A percentile compares a stretch with the other conserved stretches of the same genome.
Evolutionary conservation across 2,888 invertebrate species (phyloP).

Genomic region (Frankliniella intonsa): DNA sequence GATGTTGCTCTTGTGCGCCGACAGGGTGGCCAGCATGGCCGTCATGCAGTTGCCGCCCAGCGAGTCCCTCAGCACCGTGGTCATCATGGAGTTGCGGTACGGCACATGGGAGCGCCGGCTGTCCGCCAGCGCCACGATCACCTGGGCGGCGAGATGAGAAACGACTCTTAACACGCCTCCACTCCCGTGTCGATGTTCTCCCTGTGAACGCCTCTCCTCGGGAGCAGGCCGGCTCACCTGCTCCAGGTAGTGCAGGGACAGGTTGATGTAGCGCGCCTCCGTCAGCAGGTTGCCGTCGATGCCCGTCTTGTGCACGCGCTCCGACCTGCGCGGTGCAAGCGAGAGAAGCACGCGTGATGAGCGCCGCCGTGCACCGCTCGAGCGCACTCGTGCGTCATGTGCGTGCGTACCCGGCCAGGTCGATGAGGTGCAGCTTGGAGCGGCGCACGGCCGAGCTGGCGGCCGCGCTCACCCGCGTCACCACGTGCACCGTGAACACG

Average conservation of each 20-base stretch:
- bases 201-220: too few species aligned
- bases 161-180: too few species aligned
- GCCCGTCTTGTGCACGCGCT: conserved; percentile 50
- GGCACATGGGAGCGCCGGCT: conserved; percentile 46
- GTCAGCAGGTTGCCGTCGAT: conserved; percentile 48
- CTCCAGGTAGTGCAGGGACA: conserved; percentile 54
- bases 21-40: conserved; percentile 52
- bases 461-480: conserved; percentile 42
- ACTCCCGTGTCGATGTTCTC: too few species aligned
- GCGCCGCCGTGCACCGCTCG: not conserved
- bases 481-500: conserved; percentile 52
- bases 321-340: conserved; percentile 45
- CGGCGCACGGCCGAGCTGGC: conserved; percentile 44
- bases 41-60: conserved; percentile 54
- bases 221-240: conserved; percentile 40
- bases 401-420: conserved; percentile 50
- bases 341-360: not conserved
- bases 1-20: conserved; percentile 43
- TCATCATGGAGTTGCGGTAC: conserved; percentile 53
- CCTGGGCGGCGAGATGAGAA: conserved; percentile 36
- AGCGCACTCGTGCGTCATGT: not conserved
- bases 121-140: conserved; percentile 47
- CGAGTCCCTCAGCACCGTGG: conserved; percentile 52
- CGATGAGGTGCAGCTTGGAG: conserved; percentile 53
- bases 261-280: conserved; percentile 54